A percentile compares a stretch with the other conserved stretches of the same genome.
These are phyloP conservation scores for Neopipo cinnamomea DNA, from an alignment of 2,113 vertebrate species.

Conservation along the genomic window DNA sequence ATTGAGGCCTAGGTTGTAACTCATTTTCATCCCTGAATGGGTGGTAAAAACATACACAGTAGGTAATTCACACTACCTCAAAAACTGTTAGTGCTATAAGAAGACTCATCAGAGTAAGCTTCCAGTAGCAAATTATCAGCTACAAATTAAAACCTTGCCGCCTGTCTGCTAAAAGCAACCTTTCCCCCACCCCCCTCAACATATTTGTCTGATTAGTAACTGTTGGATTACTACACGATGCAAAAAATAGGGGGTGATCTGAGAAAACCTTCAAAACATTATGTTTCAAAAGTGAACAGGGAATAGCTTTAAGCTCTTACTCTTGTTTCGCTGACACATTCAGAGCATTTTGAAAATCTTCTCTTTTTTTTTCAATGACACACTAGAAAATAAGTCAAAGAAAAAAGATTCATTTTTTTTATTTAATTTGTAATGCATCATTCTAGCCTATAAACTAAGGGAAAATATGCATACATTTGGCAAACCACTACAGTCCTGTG, in stretches of 20 bases:
- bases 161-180: conserved; percentile 74
- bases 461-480: neutral
- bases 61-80: conserved; percentile 96
- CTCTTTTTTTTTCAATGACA: neutral
- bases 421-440: neutral
- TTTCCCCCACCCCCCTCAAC: conserved; percentile 18
- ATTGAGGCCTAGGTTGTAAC: conserved; percentile 81
- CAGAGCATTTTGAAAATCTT: neutral
- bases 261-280: conserved; percentile 52
- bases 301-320: neutral
- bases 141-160: conserved; percentile 93
- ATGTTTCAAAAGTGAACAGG: conserved; percentile 7
- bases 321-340: neutral
- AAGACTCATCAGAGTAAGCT: conserved; percentile 90
- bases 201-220: conserved; percentile 74
- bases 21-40: conserved; percentile 88
- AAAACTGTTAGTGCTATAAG: conserved; percentile 93
- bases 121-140: conserved; percentile 95
- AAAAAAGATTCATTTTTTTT: neutral
- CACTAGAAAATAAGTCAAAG: neutral
- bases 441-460: neutral
- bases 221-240: conserved; percentile 65
- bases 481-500: neutral
- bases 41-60: conserved; percentile 94
- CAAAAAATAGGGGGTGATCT: conserved; percentile 40